Base-by-base conservation (phyloP, 2,113 vertebrate species). In the Tiliqua scincoides region DNA sequence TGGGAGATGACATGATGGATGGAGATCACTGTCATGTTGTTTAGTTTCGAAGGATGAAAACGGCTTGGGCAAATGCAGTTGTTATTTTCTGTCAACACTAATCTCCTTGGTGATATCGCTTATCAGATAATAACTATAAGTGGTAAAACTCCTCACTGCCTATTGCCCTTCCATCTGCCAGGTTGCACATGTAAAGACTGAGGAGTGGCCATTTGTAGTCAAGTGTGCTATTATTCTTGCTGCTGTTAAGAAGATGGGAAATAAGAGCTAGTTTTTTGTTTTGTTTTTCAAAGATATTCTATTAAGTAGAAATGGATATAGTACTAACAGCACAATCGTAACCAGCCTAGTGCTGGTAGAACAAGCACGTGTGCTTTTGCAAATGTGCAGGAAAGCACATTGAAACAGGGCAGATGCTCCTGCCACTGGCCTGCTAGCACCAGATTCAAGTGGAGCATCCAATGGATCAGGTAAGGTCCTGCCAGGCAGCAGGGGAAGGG, bases 1-100 rank as follows among this genome's bases (percentile, higher is more conserved):
- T 54, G 52, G 71, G 73, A 90, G 74, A 86, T 78, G 74, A 61
- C 27, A 48, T 82, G 91, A 85, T 82, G 88, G 89, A 89, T 81
- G 76, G 80, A 85, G 76, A 35, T 72, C 15, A 3, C 70, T 27
- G 4, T 37, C 59, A 32, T 0, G 23, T 80, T 89, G 37, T 10
- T 76, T 83, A 0, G 59, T 0, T 15, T 86, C 68, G 84, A 65
- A 68, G 88, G 84, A 30, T 87, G 0, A 0, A 25, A 61, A 20
- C 52, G 48, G 74, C 35, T 6, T 21, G 71, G 82, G 54, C 74
- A 85, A 68, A 70, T 78, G 61, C 23, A 65, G 57, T 48, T 61
- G 72, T 80, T 88, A 87, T 70, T 85, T 65, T 32, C 77, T 89
- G 89, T 63, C 54, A 85, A 35, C 52, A 92, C 30, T 67, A 76